Evolutionary conservation across 2,797 vertebrate genomes (phyloP), one percentile per base, ranked within the genome.

Genomic region (Morelia viridis): DNA sequence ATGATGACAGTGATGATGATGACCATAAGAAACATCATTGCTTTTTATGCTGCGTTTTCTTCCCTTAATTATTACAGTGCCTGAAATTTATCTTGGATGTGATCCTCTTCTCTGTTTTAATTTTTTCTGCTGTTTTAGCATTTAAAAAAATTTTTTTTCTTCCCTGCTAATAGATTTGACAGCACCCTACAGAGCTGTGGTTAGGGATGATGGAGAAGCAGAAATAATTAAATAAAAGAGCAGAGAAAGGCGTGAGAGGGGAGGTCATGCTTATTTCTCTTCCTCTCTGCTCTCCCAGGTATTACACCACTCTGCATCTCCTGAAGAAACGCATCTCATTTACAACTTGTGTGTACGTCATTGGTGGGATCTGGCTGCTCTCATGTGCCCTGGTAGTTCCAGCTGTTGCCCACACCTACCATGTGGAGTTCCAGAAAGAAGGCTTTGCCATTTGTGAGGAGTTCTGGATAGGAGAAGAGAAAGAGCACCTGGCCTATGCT

Each of bases 401-500:
- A 0, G 98, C 98, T 1, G 97, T 98, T 88, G 98, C 98, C 88
- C 98, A 99, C 97, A 99, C 98, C 0, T 98, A 98, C 95, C 98
- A 99, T 0, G 98, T 98, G 95, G 98, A 98, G 96, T 98, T 98
- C 68, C 97, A 96, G 92, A 97, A 97, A 0, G 98, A 98, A 95
- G 98, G 98, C 93, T 98, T 98, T 94, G 96, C 97, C 95, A 98
- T 99, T 96, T 99, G 98, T 0, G 98, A 99, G 97, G 98, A 99
- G 96, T 98, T 99, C 97, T 99, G 98, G 98, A 97, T 98, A 97
- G 98, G 97, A 68, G 96, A 98, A 95, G 97, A 98, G 96, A 95
- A 65, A 6, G 97, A 98, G 96, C 97, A 97, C 26, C 95, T 98
- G 95, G 98, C 97, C 11, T 98, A 98, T 0, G 98, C 98, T 1